phyloP scores from a whole-genome alignment of 2,797 vertebrate genomes.

The Oophaga sylvatica region DNA sequence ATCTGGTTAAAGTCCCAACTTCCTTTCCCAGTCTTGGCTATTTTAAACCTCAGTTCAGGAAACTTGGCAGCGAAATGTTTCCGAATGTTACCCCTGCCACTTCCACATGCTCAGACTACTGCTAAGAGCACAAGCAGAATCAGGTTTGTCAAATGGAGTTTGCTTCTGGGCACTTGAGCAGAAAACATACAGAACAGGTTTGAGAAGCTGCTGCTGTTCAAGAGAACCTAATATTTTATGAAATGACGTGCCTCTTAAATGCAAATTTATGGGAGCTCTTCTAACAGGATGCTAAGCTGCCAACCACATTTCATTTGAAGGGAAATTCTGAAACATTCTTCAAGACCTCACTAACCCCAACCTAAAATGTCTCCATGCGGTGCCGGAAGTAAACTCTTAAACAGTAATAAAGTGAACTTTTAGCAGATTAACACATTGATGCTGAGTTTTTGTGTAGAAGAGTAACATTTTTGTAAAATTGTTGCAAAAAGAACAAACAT shows the following conservation, averaged over 20 bases:
- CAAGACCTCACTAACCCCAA: too few species aligned
- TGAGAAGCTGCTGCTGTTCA: slow-evolving; percentile 44
- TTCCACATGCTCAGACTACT: slow-evolving; percentile 68
- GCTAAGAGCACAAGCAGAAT: slow-evolving; percentile 56
- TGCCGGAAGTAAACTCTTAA: too few species aligned
- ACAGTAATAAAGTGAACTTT: too few species aligned
- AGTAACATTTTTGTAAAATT: too few species aligned
- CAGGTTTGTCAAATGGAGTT: slow-evolving; percentile 47
- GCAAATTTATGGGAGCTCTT: slow-evolving; percentile 23
- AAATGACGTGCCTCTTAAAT: slow-evolving; percentile 20
- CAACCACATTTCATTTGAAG: neutral
- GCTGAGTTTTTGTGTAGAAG: too few species aligned
- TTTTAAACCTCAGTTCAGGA: slow-evolving; percentile 76
- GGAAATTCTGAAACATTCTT: neutral
- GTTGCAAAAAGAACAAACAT: too few species aligned
- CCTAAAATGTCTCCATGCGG: too few species aligned
- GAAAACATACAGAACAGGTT: slow-evolving; percentile 48
- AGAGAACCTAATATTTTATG: slow-evolving; percentile 39
- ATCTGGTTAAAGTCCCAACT: slow-evolving; percentile 71
- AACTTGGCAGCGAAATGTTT: slow-evolving; percentile 77
- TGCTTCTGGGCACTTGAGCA: slow-evolving; percentile 46
- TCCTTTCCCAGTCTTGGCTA: slow-evolving; percentile 77
- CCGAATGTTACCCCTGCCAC: slow-evolving; percentile 73
- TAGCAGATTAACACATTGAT: too few species aligned
- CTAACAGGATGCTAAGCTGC: too few species aligned